Conservation (phyloP, 2,797 vertebrate species). For the Lepilemur septentrionalis region DNA sequence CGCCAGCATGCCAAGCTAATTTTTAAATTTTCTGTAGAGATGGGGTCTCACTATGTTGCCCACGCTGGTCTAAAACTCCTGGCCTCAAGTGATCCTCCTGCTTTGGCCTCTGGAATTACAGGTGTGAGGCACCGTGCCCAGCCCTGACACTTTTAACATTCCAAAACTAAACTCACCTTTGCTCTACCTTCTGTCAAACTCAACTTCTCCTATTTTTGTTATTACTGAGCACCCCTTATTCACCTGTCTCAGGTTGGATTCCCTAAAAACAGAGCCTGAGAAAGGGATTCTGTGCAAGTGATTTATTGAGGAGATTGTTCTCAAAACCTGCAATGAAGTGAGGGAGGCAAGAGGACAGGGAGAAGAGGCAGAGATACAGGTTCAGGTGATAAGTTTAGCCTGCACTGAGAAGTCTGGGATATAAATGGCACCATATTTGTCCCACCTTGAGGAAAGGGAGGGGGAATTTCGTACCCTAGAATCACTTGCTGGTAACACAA, state of each 20-base stretch:
- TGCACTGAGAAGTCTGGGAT: neutral
- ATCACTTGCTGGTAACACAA: neutral
- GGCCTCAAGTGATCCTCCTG: no score
- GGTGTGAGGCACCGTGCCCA: no score
- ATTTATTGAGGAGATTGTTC: neutral
- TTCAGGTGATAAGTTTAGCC: neutral
- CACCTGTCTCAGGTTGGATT: neutral
- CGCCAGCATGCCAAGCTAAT: no score
- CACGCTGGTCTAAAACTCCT: no score
- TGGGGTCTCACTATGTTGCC: no score
- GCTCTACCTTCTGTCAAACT: neutral
- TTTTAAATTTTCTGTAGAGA: no score
- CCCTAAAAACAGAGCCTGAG: neutral
- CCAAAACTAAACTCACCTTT: constrained; percentile 10
- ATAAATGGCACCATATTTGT: neutral
- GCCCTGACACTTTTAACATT: neutral
- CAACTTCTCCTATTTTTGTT: neutral
- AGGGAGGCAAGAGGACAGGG: neutral
- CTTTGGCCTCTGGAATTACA: no score
- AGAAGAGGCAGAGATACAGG: neutral
- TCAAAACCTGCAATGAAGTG: neutral
- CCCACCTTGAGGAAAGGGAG: neutral
- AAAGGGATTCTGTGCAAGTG: neutral
- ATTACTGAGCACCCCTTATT: neutral
- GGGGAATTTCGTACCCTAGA: neutral